These are phyloP conservation scores for Troglohyphantes excavatus DNA, from an alignment of 2,888 invertebrate species.

Conservation along the genomic window DNA sequence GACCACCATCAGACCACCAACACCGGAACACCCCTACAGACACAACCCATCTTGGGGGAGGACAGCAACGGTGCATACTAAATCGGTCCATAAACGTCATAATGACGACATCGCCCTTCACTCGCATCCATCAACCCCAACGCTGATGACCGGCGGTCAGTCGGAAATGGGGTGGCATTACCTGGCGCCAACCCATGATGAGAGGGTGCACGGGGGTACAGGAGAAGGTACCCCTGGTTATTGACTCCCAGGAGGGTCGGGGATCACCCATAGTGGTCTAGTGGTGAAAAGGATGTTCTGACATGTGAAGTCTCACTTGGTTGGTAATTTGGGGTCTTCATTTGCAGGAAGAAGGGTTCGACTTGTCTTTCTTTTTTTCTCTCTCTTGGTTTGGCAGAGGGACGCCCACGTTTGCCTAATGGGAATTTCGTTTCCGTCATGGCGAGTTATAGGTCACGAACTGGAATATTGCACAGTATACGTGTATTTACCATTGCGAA, in stretches of 20 bases:
- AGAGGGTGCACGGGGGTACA: constrained; percentile 48
- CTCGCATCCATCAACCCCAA: constrained; percentile 12
- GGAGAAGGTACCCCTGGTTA: constrained; percentile 5
- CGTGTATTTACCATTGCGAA: too few species aligned
- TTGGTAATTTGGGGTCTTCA: constrained; percentile 3
- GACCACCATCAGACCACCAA: constrained; percentile 12
- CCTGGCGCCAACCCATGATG: constrained; percentile 67
- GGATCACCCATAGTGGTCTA: not conserved
- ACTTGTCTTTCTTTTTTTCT: not conserved
- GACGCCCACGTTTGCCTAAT: not conserved
- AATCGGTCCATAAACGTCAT: constrained; percentile 46
- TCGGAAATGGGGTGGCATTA: constrained; percentile 39
- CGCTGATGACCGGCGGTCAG: constrained; percentile 58
- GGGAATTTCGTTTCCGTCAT: constrained; percentile 13
- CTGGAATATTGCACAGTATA: not conserved
- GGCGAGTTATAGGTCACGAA: not conserved
- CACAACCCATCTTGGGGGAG: constrained; percentile 8
- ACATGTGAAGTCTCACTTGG: constrained; percentile 76
- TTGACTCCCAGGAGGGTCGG: constrained; percentile 41
- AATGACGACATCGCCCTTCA: constrained; percentile 61
- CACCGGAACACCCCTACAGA: constrained; percentile 34
- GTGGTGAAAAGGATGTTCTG: constrained; percentile 55
- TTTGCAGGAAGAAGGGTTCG: not conserved
- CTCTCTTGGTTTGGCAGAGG: not conserved
- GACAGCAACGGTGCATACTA: constrained; percentile 13